Percentiles rank a stretch among this genome's conserved stretches.
Evolutionary conservation across 2,888 invertebrate genomes (phyloP).

Genomic region (Diarsia mendica): DNA sequence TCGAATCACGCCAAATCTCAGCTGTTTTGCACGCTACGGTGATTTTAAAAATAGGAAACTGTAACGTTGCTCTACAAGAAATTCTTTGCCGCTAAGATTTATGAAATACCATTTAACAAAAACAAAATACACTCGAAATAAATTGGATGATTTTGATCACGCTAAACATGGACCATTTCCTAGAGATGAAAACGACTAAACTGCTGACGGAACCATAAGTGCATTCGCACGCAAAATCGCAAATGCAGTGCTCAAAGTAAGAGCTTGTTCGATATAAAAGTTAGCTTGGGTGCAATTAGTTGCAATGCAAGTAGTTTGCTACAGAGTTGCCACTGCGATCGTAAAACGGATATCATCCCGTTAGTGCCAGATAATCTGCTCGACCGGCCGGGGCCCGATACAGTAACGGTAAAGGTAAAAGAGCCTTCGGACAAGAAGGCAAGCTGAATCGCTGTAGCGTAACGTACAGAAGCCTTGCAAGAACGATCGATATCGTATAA

Average conservation of each 20-base stretch:
- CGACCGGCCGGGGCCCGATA: constrained; percentile 73
- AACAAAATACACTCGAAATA: constrained; percentile 52
- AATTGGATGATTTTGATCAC: constrained; percentile 46
- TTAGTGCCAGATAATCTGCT: constrained; percentile 82
- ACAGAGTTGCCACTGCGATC: constrained; percentile 66
- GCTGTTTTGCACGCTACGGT: constrained; percentile 68
- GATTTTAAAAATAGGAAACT: constrained; percentile 67
- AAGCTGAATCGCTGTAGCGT: constrained; percentile 77
- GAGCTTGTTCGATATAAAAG: constrained; percentile 46
- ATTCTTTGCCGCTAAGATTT: constrained; percentile 59
- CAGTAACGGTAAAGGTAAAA: constrained; percentile 81
- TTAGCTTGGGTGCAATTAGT: constrained; percentile 62
- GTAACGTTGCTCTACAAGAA: constrained; percentile 63
- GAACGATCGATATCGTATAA: constrained; percentile 84
- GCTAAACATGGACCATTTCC: constrained; percentile 58
- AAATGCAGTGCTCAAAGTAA: constrained; percentile 32
- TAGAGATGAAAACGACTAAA: constrained; percentile 43
- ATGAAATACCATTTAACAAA: constrained; percentile 58
- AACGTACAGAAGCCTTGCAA: constrained; percentile 85
- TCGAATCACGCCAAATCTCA: constrained; percentile 69
- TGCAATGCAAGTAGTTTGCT: constrained; percentile 57
- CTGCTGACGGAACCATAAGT: constrained; percentile 25
- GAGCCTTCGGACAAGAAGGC: constrained; percentile 75
- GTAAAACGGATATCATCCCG: constrained; percentile 80
- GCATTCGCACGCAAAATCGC: constrained; percentile 48